Evolutionary conservation across 2,888 invertebrate species (phyloP).

Genomic region (Hypena proboscidalis): DNA sequence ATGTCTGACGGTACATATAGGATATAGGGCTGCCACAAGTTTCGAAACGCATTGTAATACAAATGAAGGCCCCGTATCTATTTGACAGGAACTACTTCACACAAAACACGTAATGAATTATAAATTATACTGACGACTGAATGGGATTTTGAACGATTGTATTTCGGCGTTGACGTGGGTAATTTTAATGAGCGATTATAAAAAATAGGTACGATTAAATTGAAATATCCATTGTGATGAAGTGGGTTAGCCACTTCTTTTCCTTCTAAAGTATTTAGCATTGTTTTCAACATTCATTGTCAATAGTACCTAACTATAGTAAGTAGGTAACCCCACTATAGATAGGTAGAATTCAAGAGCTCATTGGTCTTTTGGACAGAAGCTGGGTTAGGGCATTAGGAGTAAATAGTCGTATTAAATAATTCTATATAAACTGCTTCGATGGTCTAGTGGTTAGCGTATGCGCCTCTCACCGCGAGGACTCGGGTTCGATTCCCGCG

Average conservation of each 20-base stretch:
- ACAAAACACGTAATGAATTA: slow-evolving; percentile 30
- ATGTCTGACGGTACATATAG: slow-evolving; percentile 30
- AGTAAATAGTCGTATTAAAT: too few relatives aligned
- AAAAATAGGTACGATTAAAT: slow-evolving; percentile 4
- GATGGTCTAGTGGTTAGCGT: too few relatives aligned
- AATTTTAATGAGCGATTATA: slow-evolving; percentile 21
- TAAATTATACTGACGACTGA: slow-evolving; percentile 19
- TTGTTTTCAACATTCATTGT: too few relatives aligned
- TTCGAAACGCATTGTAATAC: slow-evolving; percentile 22
- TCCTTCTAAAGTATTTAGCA: too few relatives aligned
- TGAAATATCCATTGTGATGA: slow-evolving; percentile 7
- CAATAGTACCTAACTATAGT: too few relatives aligned
- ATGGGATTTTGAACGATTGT: slow-evolving; percentile 19
- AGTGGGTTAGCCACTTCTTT: slow-evolving; percentile 7
- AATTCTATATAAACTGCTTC: too few relatives aligned
- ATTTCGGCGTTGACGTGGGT: slow-evolving; percentile 14
- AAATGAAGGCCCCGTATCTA: slow-evolving; percentile 20
- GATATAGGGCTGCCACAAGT: slow-evolving; percentile 36
- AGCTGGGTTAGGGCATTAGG: too few relatives aligned
- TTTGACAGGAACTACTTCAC: slow-evolving; percentile 28
- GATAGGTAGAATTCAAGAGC: too few relatives aligned
- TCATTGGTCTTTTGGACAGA: too few relatives aligned
- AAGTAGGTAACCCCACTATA: too few relatives aligned
- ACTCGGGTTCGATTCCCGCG: too few relatives aligned
- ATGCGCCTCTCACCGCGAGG: too few relatives aligned